Percentiles rank a stretch among this genome's conserved stretches.
Evolutionary conservation across 53 echinoderm and acorn worm species (phyloP).

Genomic region (Apostichopus leukothele): DNA sequence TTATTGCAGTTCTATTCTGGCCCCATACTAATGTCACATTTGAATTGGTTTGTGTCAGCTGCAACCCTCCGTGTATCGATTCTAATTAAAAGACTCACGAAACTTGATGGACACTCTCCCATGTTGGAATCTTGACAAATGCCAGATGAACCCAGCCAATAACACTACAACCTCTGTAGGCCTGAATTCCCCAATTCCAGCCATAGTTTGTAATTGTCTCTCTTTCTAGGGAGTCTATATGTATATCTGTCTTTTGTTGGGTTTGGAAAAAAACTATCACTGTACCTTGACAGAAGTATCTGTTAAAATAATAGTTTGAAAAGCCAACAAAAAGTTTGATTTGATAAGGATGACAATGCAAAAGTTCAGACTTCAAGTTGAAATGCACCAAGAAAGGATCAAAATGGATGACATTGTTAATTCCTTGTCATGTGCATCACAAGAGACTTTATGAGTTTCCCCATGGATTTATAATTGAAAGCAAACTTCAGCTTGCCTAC

Average conservation of each 20-base stretch:
- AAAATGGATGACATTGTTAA: too few species aligned
- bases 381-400: too few species aligned
- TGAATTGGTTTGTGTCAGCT: slow-evolving; percentile 6
- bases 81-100: background rate
- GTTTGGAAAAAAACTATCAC: background rate
- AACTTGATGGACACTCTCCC: slow-evolving; percentile 1
- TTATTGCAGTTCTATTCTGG: background rate
- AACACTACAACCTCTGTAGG: background rate
- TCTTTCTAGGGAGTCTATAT: background rate
- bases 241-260: background rate
- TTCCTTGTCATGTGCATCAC: too few species aligned
- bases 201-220: background rate
- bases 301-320: background rate
- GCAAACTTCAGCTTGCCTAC: too few species aligned
- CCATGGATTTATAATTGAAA: too few species aligned
- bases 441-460: too few species aligned
- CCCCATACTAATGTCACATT: slow-evolving; percentile 2
- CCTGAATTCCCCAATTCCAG: background rate
- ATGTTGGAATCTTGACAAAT: background rate
- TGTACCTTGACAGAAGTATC: background rate
- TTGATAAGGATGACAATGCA: background rate
- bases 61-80: background rate
- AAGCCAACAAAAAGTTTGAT: background rate
- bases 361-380: background rate
- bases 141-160: slow-evolving; percentile 1